Conservation (phyloP, 2,888 invertebrate species). For the Drosophila cyrtoloma region DNA sequence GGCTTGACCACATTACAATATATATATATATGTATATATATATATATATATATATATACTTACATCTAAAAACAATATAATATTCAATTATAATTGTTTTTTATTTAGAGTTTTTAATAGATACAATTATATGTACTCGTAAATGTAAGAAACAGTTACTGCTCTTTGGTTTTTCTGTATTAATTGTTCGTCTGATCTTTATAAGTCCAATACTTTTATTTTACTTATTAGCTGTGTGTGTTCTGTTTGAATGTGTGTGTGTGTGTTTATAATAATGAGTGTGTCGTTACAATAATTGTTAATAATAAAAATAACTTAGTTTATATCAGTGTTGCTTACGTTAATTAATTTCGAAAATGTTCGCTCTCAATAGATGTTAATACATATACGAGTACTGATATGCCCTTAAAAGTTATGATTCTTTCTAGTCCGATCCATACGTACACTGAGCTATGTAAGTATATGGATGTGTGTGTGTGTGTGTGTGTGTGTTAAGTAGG, state of each 20-base stretch:
- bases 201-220: slow-evolving; percentile 69
- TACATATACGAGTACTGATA: slow-evolving; percentile 47
- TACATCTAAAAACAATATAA: slow-evolving; percentile 47
- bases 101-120: slow-evolving; percentile 27
- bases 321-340: slow-evolving; percentile 76
- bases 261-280: slow-evolving; percentile 51
- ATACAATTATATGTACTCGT: slow-evolving; percentile 29
- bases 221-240: slow-evolving; percentile 27
- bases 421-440: slow-evolving; percentile 33
- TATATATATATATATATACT: slow-evolving; percentile 42
- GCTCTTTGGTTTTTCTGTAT: slow-evolving; percentile 29
- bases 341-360: slow-evolving; percentile 64
- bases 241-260: slow-evolving; percentile 14
- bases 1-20: slow-evolving; percentile 65
- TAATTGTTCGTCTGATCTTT: slow-evolving; percentile 59
- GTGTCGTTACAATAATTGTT: slow-evolving; percentile 54
- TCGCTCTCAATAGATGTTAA: slow-evolving; percentile 50
- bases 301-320: slow-evolving; percentile 74
- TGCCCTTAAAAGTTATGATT: slow-evolving; percentile 48
- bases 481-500: slow-evolving; percentile 29
- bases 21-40: slow-evolving; percentile 41
- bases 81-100: slow-evolving; percentile 36
- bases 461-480: slow-evolving; percentile 17
- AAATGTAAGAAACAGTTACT: slow-evolving; percentile 64
- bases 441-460: slow-evolving; percentile 35